Evolutionary conservation across 1,140 invertebrate genomes (phyloP), one percentile per base, ranked within the genome.

Genomic region (Laupala kohalensis): DNA sequence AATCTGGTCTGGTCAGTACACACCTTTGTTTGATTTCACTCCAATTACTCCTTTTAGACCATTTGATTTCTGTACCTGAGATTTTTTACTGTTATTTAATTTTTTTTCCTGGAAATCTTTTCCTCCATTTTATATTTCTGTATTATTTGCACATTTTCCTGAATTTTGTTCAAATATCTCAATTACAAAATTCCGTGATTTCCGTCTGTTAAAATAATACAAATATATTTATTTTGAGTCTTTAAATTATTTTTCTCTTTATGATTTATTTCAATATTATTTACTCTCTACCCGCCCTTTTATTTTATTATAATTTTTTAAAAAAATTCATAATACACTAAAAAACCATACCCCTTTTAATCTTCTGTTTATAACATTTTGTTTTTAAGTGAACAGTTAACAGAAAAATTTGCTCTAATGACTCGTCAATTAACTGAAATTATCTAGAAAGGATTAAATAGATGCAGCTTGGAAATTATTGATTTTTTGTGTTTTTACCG

Each of bases 241-340:
- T 53, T 53, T 53, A 13, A 53, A 53, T 53, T 9, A 53, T 53
- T 53, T 53, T 53, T n/a, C 9, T 53, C 19, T 13, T 53, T 53
- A 53, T 53, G 19, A 53, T 53, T 53, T 9, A 53, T 72, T 79
- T 72, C 80, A 73, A 70, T 77, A 78, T 77, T 77, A 79, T 77
- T 80, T 79, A 80, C 82, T 82, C 81, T 83, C 82, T 83, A 82
- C 82, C 81, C 81, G 80, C 80, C 81, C 78, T 76, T 78, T 81
- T 64, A 28, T 71, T 71, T 28, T 29, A 28, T 71, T 53, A 63
- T 63, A 63, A 64, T 64, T 13, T 64, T 71, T 53, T n/a, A n/a
- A n/a, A n/a, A n/a, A n/a, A n/a, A n/a, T n/a, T n/a, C n/a, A n/a
- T n/a, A n/a, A n/a, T n/a, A n/a, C n/a, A n/a, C n/a, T n/a, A n/a